Base-by-base conservation (phyloP, 2,113 vertebrate species). In the Aspidoscelis tigris region DNA sequence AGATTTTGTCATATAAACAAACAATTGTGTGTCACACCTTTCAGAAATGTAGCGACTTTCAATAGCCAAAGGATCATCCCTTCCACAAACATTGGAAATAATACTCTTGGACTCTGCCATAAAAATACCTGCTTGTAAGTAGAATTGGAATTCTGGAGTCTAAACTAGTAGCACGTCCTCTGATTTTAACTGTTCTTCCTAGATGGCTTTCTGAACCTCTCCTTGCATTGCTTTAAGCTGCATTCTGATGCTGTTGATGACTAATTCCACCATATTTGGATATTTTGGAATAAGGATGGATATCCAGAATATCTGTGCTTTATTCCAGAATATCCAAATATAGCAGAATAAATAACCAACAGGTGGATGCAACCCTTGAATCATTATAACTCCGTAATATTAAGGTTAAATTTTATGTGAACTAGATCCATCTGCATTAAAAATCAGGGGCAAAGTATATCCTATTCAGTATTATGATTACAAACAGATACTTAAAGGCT, bases 1-100 rank as follows among this genome's bases (percentile, higher is more conserved):
- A 80, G 18, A 53, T 70, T 69, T 69, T 80, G 44, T 44, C 65
- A 50, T 80, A 7, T 53, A 80, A 69, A 80, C 44, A 80, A 50
- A 80, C 66, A 69, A 22, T 8, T 69, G 18, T 69, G 64, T n/a
- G 24, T 68, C 65, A 8, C 20, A 50, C 26, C 44, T 33, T 80
- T 20, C 7, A 50, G 24, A 79, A 33, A 80, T 33, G 78, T 69
- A 22, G 43, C 50, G 69, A 26, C 65, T 16, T 33, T 53, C 5
- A 43, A 47, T 7, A 66, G 11, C 43, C 24, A 68, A 43, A 4
- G 16, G 44, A 80, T 26, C 44, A n/a, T 50, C 47, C 8, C 47
- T 50, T 50, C 47, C 47, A 69, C 11, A 53, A 69, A 26, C 4
- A 33, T 7, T 80, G 58, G 55, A 33, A 50, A 53, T 8, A 53